Evolutionary conservation across 2,113 vertebrate genomes (phyloP).

Genomic region (Hymenochirus boettgeri): DNA sequence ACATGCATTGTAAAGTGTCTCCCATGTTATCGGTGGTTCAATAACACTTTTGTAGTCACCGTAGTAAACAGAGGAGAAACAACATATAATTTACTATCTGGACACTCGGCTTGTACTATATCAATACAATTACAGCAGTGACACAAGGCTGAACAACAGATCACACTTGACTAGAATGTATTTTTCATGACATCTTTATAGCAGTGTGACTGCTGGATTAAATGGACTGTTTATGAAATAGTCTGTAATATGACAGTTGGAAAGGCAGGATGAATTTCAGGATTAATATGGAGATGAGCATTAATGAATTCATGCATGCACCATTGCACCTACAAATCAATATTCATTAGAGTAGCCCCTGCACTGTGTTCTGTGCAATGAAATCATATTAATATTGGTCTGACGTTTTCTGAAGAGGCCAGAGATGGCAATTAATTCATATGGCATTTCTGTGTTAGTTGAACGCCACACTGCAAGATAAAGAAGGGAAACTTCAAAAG

Average conservation of each 20-base stretch:
- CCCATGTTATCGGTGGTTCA: too few species aligned
- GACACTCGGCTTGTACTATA: too few species aligned
- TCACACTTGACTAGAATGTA: not conserved
- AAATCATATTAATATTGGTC: slow-evolving; percentile 31
- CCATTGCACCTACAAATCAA: slow-evolving; percentile 5
- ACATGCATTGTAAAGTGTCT: too few species aligned
- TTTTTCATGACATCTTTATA: not conserved
- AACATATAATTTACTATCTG: too few species aligned
- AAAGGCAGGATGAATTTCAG: slow-evolving; percentile 2
- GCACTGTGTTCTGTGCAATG: not conserved
- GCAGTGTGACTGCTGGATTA: not conserved
- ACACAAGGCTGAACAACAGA: not conserved
- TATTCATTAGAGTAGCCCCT: not conserved
- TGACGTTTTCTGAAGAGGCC: not conserved
- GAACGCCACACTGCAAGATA: too few species aligned
- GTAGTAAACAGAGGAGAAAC: too few species aligned
- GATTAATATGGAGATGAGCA: not conserved
- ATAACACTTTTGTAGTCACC: too few species aligned
- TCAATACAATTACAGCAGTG: not conserved
- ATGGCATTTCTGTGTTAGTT: not conserved
- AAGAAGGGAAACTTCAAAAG: too few species aligned
- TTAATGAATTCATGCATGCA: slow-evolving; percentile 8
- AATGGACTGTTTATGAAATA: not conserved
- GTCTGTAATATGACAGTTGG: not conserved
- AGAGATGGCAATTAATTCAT: not conserved